phyloP scores from a whole-genome alignment of 1,140 invertebrate species.

The Rhagoletis zephyria region DNA sequence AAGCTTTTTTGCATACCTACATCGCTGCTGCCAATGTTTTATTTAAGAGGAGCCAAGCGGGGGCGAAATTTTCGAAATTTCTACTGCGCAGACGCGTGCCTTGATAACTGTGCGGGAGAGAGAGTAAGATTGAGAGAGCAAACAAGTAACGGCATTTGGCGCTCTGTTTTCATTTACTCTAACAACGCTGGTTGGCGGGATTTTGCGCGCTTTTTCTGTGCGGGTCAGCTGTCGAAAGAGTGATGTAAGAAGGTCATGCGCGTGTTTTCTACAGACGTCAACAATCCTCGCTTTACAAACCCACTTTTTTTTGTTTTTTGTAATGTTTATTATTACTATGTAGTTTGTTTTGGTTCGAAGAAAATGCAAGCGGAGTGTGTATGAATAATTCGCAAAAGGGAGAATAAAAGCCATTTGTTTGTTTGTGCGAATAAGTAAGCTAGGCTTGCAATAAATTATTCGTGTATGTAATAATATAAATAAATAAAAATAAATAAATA shows the following conservation, averaged over 20 bases:
- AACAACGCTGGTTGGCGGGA: background rate
- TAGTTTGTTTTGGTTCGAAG: background rate
- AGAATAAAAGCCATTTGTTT: background rate
- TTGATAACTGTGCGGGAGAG: background rate
- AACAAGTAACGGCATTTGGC: background rate
- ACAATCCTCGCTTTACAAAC: too few species aligned
- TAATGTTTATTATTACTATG: background rate
- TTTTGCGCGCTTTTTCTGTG: conserved; percentile 26
- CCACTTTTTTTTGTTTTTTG: background rate
- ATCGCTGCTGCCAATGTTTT: background rate
- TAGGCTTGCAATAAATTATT: too few species aligned
- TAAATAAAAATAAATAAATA: background rate
- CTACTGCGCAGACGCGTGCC: conserved; percentile 19
- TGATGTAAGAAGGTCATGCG: too few species aligned
- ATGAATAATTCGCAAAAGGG: background rate
- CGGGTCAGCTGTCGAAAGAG: background rate
- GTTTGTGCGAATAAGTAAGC: too few species aligned
- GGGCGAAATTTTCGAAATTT: background rate
- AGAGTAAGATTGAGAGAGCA: too few species aligned
- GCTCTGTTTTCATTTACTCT: conserved; percentile 29
- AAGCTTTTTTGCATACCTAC: background rate
- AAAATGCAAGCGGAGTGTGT: background rate
- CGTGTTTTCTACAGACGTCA: too few species aligned
- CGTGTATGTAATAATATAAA: too few species aligned
- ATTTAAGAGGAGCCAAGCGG: background rate